Evolutionary conservation across 2,888 invertebrate species (phyloP).

Genomic region (Volucella bombylans): DNA sequence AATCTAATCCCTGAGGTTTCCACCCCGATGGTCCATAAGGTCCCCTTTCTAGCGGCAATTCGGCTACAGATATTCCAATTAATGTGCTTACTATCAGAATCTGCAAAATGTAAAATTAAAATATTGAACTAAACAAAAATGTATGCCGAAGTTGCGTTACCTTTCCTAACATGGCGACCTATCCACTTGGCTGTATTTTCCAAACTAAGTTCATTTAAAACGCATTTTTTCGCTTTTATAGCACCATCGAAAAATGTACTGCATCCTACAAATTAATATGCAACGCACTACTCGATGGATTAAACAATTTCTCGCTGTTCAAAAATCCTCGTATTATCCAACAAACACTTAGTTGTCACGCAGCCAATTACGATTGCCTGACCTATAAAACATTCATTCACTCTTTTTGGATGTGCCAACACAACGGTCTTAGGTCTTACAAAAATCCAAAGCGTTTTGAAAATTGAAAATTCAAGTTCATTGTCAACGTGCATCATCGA

Average conservation of each 20-base stretch:
- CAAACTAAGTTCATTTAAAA: slow-evolving; percentile 58
- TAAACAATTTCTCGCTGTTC: slow-evolving; percentile 61
- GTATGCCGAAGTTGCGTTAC: slow-evolving; percentile 9
- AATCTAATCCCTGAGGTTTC: slow-evolving; percentile 81
- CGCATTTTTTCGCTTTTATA: slow-evolving; percentile 66
- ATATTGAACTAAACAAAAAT: background rate
- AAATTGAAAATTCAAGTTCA: slow-evolving; percentile 57
- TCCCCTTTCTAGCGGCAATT: slow-evolving; percentile 74
- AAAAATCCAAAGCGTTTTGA: slow-evolving; percentile 26
- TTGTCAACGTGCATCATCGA: slow-evolving; percentile 42
- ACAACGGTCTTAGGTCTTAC: slow-evolving; percentile 39
- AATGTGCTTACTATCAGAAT: slow-evolving; percentile 71
- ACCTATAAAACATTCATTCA: slow-evolving; percentile 42
- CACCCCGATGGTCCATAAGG: slow-evolving; percentile 82
- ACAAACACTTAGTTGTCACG: slow-evolving; percentile 51
- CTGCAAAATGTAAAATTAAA: slow-evolving; percentile 59
- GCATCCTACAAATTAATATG: slow-evolving; percentile 60
- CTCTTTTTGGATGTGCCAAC: slow-evolving; percentile 28
- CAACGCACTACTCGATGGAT: slow-evolving; percentile 19
- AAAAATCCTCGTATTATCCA: slow-evolving; percentile 49
- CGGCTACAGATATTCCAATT: slow-evolving; percentile 73
- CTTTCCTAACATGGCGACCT: slow-evolving; percentile 59
- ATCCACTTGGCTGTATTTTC: slow-evolving; percentile 41
- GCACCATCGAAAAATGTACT: slow-evolving; percentile 24
- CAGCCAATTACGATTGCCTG: slow-evolving; percentile 1